phyloP scores from a whole-genome alignment of 2,113 vertebrate species.

The Gobius niger region DNA sequence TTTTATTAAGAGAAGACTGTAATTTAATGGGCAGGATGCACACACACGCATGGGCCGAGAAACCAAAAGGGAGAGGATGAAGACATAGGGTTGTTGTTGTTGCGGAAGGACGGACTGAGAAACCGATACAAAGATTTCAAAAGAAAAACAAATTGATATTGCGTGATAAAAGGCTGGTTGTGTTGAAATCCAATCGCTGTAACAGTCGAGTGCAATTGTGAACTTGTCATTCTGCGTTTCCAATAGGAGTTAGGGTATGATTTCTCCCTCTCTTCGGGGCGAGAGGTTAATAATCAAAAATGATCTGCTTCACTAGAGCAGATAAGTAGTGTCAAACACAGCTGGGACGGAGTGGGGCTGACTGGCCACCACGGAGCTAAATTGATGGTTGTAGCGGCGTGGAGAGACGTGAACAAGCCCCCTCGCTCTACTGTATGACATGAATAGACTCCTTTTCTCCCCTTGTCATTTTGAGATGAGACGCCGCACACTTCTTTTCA shows the following conservation, averaged over 20 bases:
- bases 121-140: slow-evolving; percentile 29
- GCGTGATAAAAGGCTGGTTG: background rate
- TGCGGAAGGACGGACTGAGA: slow-evolving; percentile 27
- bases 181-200: slow-evolving; percentile 55
- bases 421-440: slow-evolving; percentile 75
- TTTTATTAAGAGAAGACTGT: slow-evolving; percentile 84
- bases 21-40: slow-evolving; percentile 85
- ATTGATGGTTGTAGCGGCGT: slow-evolving; percentile 71
- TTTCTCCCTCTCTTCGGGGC: slow-evolving; percentile 43
- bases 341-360: slow-evolving; percentile 64
- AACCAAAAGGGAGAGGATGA: slow-evolving; percentile 47
- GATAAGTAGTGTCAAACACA: slow-evolving; percentile 71
- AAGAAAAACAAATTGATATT: slow-evolving; percentile 12
- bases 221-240: slow-evolving; percentile 74
- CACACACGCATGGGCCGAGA: slow-evolving; percentile 71
- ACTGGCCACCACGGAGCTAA: slow-evolving; percentile 66
- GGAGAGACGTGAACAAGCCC: slow-evolving; percentile 61
- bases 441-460: slow-evolving; percentile 72
- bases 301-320: slow-evolving; percentile 76
- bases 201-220: slow-evolving; percentile 69
- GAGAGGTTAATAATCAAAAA: slow-evolving; percentile 78
- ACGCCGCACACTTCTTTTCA: slow-evolving; percentile 57
- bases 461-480: slow-evolving; percentile 62
- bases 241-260: slow-evolving; percentile 64
- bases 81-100: slow-evolving; percentile 48